Evolutionary conservation across 1,140 invertebrate genomes (phyloP), one percentile per base, ranked within the genome.

Genomic region (Zaprionus ghesquierei): DNA sequence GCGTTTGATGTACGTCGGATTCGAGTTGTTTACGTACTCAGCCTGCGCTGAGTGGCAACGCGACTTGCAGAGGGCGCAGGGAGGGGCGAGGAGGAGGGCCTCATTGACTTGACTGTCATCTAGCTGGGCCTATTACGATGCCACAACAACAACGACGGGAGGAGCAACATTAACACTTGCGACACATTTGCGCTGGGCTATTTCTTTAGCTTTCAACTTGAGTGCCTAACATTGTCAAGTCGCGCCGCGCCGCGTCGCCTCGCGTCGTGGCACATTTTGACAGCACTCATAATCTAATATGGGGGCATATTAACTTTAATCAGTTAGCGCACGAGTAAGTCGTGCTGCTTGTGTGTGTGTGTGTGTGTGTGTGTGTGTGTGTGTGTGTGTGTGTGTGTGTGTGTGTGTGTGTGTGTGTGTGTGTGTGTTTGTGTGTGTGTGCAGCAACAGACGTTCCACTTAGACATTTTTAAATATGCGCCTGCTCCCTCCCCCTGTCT

Each of bases 301-400:
- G 65, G 69, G 81, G 75, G 82, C 82, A 87, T 85, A 87, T 85
- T 85, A 85, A 81, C 78, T 85, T 87, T 85, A 85, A 85, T 85
- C 81, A 87, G 81, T 85, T 87, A 54, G 81, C 81, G 50, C 70
- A 62, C 56, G 64, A 73, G 64, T 50, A 69, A 46, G 56, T 50
- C 63, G 29, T n/a, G n/a, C 35, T 23, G 8, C 35, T 15, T 20
- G 18, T 20, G 41, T 20, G 18, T 20, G 18, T 20, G 5, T 62
- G 29, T 18, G 49, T 35, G 29, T 13, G 49, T 29, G 20, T 27
- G 25, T 33, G 5, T 33, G 56, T 27, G 5, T 4, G 35, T 22
- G 13, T 6, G 23, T 61, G 15, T 54, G 33, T n/a, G n/a, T 15
- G 35, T 15, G n/a, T 38, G 35, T 38, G 5, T 50, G 18, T 15